Base-by-base conservation (phyloP, 2,113 vertebrate species). In the Heterochromis multidens region DNA sequence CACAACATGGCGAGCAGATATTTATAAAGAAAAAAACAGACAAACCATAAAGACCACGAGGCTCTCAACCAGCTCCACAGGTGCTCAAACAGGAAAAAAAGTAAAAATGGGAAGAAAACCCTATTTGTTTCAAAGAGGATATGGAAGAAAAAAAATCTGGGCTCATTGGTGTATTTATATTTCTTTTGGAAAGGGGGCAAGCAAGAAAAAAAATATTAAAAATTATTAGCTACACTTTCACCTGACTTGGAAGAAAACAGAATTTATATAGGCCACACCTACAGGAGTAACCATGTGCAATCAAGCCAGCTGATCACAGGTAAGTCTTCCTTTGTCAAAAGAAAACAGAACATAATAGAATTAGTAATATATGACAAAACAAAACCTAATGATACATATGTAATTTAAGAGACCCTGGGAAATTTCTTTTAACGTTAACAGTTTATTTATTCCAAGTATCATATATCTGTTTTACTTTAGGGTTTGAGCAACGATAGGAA, bases 1-100 rank as follows among this genome's bases (percentile, higher is more conserved):
- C 43, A 77, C 74, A 88, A 72, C 79, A 77, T 77, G 60, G 37
- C 56, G 59, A 67, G 49, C 14, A 63, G 70, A 81, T 85, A 81
- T 63, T 59, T 57, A 62, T 31, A 49, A 77, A 5, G 49, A 52
- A 62, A 82, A 43, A 35, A 52, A 12, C 31, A 67, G 13, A 83
- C 25, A 82, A 70, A 72, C 33, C 65, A 35, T 33, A 80, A 58
- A 87, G 79, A 76, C 58, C 63, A 59, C 65, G 76, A 52, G n/a
- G 43, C 52, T 87, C 59, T 19, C n/a, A n/a, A 8, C 31, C 7
- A 84, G 19, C 52, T 70, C 59, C 33, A 79, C 81, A 81, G 81
- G 80, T 87, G 37, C 56, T 81, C 33, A 70, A 46, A n/a, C 49
- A 8, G 23, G 6, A 25, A 80, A 25, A 4, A 62, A 12, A 21